Conservation (phyloP, 2,113 vertebrate genomes). For the Pygathrix nemaeus region DNA sequence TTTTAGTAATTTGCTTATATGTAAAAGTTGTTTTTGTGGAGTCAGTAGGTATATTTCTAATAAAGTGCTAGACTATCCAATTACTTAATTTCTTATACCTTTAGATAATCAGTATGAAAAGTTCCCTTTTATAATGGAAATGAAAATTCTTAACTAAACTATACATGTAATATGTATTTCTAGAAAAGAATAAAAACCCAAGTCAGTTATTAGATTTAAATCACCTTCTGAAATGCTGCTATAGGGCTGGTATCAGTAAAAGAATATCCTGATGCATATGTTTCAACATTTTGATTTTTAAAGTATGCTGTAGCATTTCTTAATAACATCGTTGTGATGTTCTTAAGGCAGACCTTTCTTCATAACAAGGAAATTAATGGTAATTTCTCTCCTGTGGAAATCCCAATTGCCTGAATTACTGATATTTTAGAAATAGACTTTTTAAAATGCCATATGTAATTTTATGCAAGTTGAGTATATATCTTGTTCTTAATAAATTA, state of each 20-base stretch:
- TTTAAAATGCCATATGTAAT: constrained; percentile 70
- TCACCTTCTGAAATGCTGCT: constrained; percentile 72
- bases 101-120: constrained; percentile 54
- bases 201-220: constrained; percentile 59
- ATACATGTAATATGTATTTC: constrained; percentile 47
- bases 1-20: constrained; percentile 79
- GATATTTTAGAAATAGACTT: constrained; percentile 73
- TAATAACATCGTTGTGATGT: constrained; percentile 28
- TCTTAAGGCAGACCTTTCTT: constrained; percentile 63
- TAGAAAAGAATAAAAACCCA: constrained; percentile 63
- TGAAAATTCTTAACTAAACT: constrained; percentile 62
- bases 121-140: constrained; percentile 67
- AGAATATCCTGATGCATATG: constrained; percentile 65
- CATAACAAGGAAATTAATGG: constrained; percentile 64
- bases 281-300: constrained; percentile 72
- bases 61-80: constrained; percentile 72
- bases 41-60: constrained; percentile 70
- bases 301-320: constrained; percentile 76
- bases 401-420: constrained; percentile 74
- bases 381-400: constrained; percentile 79
- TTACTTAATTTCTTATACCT: constrained; percentile 75
- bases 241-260: constrained; percentile 77
- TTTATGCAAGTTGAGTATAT: constrained; percentile 70
- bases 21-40: constrained; percentile 73
- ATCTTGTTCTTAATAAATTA: constrained; percentile 78